Evolutionary conservation across 1,140 invertebrate species (phyloP).

Genomic region (Maconellicoccus hirsutus): DNA sequence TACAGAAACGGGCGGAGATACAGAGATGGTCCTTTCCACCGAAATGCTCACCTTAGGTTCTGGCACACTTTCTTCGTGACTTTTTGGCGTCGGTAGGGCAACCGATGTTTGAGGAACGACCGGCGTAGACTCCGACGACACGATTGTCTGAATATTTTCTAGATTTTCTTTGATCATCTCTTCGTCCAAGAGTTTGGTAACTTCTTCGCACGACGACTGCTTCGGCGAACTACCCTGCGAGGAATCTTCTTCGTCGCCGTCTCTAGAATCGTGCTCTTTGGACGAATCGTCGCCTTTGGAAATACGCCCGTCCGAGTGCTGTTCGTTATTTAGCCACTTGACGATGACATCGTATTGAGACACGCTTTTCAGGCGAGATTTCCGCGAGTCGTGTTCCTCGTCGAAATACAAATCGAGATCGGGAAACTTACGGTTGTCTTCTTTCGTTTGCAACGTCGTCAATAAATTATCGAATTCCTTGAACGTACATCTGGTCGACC

Average conservation of each 20-base stretch:
- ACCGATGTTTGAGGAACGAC: too few relatives aligned
- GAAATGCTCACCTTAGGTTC: too few relatives aligned
- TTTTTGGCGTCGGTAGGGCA: too few relatives aligned
- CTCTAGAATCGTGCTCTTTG: not conserved
- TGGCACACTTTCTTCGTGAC: too few relatives aligned
- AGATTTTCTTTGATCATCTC: not conserved
- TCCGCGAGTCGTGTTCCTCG: not conserved
- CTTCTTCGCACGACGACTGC: not conserved
- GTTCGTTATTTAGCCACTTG: not conserved
- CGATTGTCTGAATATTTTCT: not conserved
- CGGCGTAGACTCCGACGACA: not conserved
- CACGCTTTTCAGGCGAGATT: conserved; percentile 2
- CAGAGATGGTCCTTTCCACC: too few relatives aligned
- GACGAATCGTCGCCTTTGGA: not conserved
- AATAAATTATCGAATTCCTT: conserved; percentile 7
- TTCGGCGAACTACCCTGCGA: not conserved
- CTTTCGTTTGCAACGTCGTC: not conserved
- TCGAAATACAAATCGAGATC: not conserved
- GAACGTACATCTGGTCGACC: not conserved
- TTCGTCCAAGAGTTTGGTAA: not conserved
- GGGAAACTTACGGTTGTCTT: not conserved
- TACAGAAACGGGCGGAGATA: too few relatives aligned
- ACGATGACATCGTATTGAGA: conserved; percentile 13
- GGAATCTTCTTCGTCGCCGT: not conserved
- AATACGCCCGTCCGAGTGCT: not conserved